phyloP scores from a whole-genome alignment of 2,113 vertebrate species.

The Pithys albifrons region DNA sequence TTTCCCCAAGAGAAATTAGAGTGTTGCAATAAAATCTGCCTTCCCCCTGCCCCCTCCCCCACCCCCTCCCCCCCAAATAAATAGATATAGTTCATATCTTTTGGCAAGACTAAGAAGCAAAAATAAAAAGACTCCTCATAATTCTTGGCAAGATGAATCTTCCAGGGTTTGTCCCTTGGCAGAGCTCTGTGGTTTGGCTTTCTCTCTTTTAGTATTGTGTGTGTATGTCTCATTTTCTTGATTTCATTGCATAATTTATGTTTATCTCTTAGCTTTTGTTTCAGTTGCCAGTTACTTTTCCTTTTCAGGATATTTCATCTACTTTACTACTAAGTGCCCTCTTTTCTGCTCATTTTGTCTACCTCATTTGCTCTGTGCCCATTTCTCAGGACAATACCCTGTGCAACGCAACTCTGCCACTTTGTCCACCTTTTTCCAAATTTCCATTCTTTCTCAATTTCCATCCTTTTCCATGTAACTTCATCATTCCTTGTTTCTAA shows the following conservation, averaged over 20 bases:
- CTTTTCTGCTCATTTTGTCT: neutral
- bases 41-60: too few species aligned
- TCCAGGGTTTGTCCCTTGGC: constrained; percentile 14
- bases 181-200: constrained; percentile 17
- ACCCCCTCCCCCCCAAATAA: neutral
- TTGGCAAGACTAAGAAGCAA: constrained; percentile 16
- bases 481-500: neutral
- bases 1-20: neutral
- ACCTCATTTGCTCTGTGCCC: neutral
- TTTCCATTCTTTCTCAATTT: neutral
- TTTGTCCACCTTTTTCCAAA: neutral
- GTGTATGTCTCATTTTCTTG: neutral
- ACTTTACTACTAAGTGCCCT: neutral
- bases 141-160: neutral
- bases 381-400: neutral
- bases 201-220: neutral
- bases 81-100: constrained; percentile 27
- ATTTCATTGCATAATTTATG: constrained; percentile 7
- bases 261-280: constrained; percentile 1
- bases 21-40: neutral
- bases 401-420: neutral
- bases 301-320: neutral
- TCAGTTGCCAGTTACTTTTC: neutral
- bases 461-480: accelerated
- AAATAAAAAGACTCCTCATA: constrained; percentile 25